Conservation (phyloP, 1,140 invertebrate genomes). For the Lepidurus packardi region DNA sequence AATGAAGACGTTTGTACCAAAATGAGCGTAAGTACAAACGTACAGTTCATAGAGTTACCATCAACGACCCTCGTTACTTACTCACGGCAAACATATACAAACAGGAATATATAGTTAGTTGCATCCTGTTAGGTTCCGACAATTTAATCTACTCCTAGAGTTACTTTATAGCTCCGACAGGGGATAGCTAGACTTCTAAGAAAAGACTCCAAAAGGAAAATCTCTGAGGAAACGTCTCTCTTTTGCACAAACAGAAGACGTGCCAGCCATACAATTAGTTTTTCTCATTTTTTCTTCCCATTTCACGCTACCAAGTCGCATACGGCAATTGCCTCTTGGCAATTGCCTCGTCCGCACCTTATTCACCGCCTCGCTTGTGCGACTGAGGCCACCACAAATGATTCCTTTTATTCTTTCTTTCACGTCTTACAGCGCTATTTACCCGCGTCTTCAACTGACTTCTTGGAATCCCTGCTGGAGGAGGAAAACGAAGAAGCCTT, state of each 20-base stretch:
- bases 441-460: conserved; percentile 36
- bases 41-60: too few species aligned
- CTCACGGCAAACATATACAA: too few species aligned
- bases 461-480: conserved; percentile 38
- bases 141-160: too few species aligned
- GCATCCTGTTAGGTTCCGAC: too few species aligned
- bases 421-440: conserved; percentile 28
- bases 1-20: too few species aligned
- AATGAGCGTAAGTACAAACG: too few species aligned
- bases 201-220: too few species aligned
- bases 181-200: too few species aligned
- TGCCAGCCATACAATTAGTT: not conserved
- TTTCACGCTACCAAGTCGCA: not conserved
- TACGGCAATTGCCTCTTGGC: not conserved
- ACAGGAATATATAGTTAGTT: too few species aligned
- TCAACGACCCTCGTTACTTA: too few species aligned
- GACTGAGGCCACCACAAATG: not conserved
- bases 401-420: not conserved
- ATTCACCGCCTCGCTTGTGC: not conserved
- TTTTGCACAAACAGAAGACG: not conserved
- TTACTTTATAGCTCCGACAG: too few species aligned
- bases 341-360: conserved; percentile 22
- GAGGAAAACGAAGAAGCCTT: conserved; percentile 38
- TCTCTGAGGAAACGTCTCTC: too few species aligned
- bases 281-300: not conserved